phyloP scores from a whole-genome alignment of 2,113 vertebrate species.

The Glaucidium brasilianum region DNA sequence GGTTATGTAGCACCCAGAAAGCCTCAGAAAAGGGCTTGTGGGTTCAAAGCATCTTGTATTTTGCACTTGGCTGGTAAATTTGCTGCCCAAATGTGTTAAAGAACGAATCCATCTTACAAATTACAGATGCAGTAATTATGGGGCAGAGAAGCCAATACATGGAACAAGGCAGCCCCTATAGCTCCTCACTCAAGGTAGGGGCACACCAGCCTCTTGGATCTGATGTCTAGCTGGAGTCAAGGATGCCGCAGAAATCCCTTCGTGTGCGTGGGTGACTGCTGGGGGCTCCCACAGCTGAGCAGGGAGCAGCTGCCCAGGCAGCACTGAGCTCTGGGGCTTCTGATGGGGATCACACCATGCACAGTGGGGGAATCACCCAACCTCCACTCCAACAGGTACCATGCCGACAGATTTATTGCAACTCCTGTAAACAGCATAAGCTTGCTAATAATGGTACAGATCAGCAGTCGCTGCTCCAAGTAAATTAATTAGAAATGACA shows the following conservation, averaged over 20 bases:
- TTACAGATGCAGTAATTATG: background rate
- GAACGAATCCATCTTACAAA: background rate
- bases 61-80: background rate
- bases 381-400: background rate
- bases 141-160: background rate
- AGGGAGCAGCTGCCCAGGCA: background rate
- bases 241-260: background rate
- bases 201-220: background rate
- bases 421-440: conserved; percentile 11
- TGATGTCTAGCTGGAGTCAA: background rate
- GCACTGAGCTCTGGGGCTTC: background rate
- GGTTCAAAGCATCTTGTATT: background rate
- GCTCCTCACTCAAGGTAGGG: background rate
- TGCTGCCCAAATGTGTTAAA: background rate
- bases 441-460: background rate
- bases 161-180: background rate
- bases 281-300: background rate
- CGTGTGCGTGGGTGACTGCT: accelerated
- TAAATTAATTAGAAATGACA: conserved; percentile 27
- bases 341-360: background rate
- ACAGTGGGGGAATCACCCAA: background rate
- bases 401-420: background rate
- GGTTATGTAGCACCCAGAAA: background rate
- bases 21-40: background rate
- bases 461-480: background rate